Evolutionary conservation across 2,888 invertebrate species (phyloP).

Genomic region (Drosophila trichaetosa): DNA sequence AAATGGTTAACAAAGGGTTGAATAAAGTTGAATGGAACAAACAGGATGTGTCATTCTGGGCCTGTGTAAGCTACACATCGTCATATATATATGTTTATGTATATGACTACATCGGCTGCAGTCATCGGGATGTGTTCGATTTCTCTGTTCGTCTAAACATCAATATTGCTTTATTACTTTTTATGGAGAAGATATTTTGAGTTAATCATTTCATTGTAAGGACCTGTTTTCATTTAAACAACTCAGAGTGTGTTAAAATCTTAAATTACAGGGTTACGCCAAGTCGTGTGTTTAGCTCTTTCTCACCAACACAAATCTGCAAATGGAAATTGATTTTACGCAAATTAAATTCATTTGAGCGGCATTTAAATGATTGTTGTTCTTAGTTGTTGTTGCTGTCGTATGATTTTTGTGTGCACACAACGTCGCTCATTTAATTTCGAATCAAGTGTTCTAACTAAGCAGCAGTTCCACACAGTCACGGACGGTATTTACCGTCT

Average conservation of each 20-base stretch:
- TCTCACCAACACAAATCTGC: constrained; percentile 13
- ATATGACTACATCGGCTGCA: not conserved
- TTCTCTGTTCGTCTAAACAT: not conserved
- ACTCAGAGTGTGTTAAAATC: not conserved
- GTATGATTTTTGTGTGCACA: constrained; percentile 32
- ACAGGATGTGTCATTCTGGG: not conserved
- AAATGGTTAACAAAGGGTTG: constrained; percentile 10
- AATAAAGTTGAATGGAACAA: not conserved
- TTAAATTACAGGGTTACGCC: constrained; percentile 3
- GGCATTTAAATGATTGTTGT: constrained; percentile 53
- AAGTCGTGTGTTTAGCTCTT: not conserved
- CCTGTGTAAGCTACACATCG: not conserved
- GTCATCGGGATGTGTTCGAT: not conserved
- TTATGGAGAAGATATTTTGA: not conserved
- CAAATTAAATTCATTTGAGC: constrained; percentile 67
- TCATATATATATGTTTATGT: not conserved
- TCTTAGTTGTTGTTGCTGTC: constrained; percentile 32
- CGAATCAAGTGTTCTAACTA: constrained; percentile 27
- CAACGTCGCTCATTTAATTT: constrained; percentile 27
- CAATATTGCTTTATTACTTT: no score
- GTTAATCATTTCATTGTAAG: not conserved
- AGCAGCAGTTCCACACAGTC: constrained; percentile 3
- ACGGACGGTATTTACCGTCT: not conserved
- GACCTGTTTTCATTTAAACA: not conserved
- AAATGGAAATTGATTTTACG: constrained; percentile 76